A percentile compares a stretch with the other conserved stretches of the same genome.
Conservation (phyloP, 2,113 vertebrate species). For the Neolamprologus fasciatus region DNA sequence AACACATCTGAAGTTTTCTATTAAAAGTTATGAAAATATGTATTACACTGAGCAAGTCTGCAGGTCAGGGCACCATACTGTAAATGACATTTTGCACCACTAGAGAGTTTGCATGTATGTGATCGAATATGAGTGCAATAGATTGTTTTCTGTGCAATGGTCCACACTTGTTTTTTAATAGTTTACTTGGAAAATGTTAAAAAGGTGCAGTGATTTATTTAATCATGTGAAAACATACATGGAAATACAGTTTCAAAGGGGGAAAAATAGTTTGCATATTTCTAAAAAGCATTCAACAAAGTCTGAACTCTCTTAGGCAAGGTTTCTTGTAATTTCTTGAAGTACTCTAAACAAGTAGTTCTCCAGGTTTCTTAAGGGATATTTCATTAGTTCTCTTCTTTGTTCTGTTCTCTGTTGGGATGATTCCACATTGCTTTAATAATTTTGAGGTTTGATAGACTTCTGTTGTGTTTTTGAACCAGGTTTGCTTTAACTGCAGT, state of each 20-base stretch:
- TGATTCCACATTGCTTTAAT: not conserved
- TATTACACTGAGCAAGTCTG: not conserved
- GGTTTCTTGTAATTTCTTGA: not conserved
- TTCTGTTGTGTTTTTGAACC: not conserved
- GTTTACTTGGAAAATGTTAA: not conserved
- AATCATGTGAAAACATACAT: not conserved
- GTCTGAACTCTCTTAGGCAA: not conserved
- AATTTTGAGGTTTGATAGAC: not conserved
- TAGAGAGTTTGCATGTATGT: not conserved
- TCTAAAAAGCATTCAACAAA: not conserved
- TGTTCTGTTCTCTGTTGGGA: not conserved
- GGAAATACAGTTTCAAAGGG: not conserved
- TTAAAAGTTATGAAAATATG: not conserved
- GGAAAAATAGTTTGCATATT: rapidly evolving
- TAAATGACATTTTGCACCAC: rapidly evolving
- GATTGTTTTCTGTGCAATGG: not conserved
- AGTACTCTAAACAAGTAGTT: not conserved
- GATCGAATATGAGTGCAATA: rapidly evolving
- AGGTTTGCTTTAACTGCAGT: not conserved
- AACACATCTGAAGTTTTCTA: not conserved
- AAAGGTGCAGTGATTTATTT: not conserved
- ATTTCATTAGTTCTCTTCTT: not conserved
- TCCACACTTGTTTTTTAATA: not conserved
- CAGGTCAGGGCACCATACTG: not conserved
- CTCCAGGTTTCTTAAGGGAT: not conserved